A percentile compares a stretch with the other conserved stretches of the same genome.
Conservation (phyloP, 2,888 invertebrate genomes). For the Troglohyphantes excavatus region DNA sequence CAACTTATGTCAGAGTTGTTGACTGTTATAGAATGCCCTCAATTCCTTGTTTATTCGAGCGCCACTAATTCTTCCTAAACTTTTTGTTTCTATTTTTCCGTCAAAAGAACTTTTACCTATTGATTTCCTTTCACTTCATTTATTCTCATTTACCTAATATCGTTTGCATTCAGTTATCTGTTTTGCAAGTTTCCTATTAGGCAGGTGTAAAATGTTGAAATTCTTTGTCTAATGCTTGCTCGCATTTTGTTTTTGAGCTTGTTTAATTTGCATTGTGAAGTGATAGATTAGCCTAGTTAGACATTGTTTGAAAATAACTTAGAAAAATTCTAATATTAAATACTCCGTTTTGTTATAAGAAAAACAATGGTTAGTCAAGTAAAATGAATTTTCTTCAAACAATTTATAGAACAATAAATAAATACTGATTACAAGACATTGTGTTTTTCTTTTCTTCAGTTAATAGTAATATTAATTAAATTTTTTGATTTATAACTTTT, state of each 20-base stretch:
- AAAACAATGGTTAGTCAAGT: no score
- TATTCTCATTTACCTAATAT: background rate
- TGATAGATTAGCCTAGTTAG: background rate
- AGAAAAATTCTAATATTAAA: background rate
- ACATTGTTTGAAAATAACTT: background rate
- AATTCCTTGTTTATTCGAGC: slow-evolving; percentile 51
- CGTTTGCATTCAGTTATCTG: background rate
- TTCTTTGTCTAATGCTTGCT: background rate
- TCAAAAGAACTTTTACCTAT: slow-evolving; percentile 5
- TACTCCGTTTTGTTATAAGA: no score
- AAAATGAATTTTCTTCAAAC: no score
- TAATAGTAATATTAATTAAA: no score
- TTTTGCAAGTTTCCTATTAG: background rate
- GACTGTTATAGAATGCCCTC: slow-evolving; percentile 36
- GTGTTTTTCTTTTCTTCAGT: no score
- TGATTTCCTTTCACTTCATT: slow-evolving; percentile 15
- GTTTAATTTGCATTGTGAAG: background rate
- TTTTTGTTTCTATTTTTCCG: slow-evolving; percentile 17
- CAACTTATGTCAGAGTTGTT: slow-evolving; percentile 13
- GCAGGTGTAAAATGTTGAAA: background rate
- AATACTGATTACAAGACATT: no score
- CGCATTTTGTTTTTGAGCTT: background rate
- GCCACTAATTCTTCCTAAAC: slow-evolving; percentile 53
- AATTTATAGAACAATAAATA: no score
- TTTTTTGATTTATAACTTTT: no score